phyloP scores from a whole-genome alignment of 2,113 vertebrate species.

The Entosphenus tridentatus region DNA sequence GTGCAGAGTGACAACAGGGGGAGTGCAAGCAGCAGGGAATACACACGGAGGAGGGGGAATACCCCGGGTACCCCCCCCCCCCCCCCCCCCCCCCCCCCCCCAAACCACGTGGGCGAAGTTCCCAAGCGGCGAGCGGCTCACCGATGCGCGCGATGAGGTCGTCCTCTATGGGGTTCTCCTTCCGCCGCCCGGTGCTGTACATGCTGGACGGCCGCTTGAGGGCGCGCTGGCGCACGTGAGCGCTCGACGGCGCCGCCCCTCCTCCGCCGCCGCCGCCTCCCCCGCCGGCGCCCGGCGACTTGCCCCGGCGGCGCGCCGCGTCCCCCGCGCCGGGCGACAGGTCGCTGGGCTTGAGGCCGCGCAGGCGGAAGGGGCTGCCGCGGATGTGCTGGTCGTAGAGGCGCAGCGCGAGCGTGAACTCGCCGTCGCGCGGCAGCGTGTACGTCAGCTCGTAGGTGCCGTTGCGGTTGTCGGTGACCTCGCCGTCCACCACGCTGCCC shows the following conservation, averaged over 20 bases:
- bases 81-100: too few relatives aligned
- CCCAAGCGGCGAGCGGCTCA: slow-evolving; percentile 18
- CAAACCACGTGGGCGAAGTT: too few relatives aligned
- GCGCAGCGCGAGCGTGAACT: slow-evolving; percentile 41
- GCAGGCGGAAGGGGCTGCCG: slow-evolving; percentile 56
- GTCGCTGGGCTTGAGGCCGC: slow-evolving; percentile 45
- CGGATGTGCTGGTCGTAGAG: slow-evolving; percentile 64
- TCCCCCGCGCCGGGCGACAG: slow-evolving; percentile 29
- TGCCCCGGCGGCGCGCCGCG: slow-evolving; percentile 47
- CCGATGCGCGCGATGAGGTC: slow-evolving; percentile 59
- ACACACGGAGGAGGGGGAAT: too few relatives aligned
- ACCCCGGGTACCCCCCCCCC: too few relatives aligned
- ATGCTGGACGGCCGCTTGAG: slow-evolving; percentile 74
- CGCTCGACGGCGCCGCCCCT: too few relatives aligned
- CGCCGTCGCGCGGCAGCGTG: slow-evolving; percentile 43
- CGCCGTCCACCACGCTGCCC: slow-evolving; percentile 23
- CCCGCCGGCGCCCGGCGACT: slow-evolving; percentile 56
- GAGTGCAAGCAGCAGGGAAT: too few relatives aligned
- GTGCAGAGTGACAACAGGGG: too few relatives aligned
- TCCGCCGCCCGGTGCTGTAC: slow-evolving; percentile 79
- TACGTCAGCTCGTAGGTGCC: slow-evolving; percentile 79
- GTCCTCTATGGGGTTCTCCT: slow-evolving; percentile 43
- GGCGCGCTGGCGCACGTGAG: slow-evolving; percentile 66
- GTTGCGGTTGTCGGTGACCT: slow-evolving; percentile 70
- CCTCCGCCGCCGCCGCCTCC: too few relatives aligned